Percentiles rank a stretch among this genome's conserved stretches.
Conservation (phyloP, 2,113 vertebrate species). For the Ictalurus punctatus region DNA sequence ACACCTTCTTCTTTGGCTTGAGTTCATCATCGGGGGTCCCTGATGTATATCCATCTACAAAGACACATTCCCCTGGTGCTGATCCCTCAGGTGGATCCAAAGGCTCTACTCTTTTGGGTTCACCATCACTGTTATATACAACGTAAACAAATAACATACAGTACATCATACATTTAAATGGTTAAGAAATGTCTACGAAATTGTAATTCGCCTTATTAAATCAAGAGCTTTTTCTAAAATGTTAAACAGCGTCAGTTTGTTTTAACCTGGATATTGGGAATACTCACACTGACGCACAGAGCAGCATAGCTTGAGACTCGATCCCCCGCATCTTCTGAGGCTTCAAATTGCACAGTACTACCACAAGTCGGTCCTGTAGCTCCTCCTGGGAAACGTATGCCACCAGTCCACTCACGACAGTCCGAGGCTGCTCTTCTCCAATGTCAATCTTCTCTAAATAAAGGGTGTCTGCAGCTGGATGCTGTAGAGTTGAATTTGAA, state of each 20-base stretch:
- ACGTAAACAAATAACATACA: not conserved
- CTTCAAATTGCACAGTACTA: conserved; percentile 93
- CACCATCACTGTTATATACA: conserved; percentile 74
- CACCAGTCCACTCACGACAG: conserved; percentile 92
- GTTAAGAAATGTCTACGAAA: not conserved
- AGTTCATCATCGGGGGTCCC: conserved; percentile 86
- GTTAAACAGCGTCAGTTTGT: not conserved
- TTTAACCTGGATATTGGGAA: not conserved
- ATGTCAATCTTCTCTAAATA: conserved; percentile 93
- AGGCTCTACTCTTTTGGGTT: conserved; percentile 83
- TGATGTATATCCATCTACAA: conserved; percentile 84
- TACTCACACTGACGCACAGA: conserved; percentile 88
- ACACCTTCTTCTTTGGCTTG: conserved; percentile 96
- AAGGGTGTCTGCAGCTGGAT: conserved; percentile 90
- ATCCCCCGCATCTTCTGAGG: conserved; percentile 96
- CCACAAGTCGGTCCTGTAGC: conserved; percentile 84
- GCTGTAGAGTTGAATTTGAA: conserved; percentile 66
- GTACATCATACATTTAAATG: not conserved
- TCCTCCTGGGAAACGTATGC: conserved; percentile 83
- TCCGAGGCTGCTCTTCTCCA: conserved; percentile 86
- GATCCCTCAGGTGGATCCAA: conserved; percentile 87
- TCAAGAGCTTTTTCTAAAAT: not conserved
- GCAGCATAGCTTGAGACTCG: conserved; percentile 95
- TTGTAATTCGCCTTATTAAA: not conserved
- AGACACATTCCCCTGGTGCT: conserved; percentile 83